Conservation (phyloP, 2,113 vertebrate species). For the Apodemus speciosus region DNA sequence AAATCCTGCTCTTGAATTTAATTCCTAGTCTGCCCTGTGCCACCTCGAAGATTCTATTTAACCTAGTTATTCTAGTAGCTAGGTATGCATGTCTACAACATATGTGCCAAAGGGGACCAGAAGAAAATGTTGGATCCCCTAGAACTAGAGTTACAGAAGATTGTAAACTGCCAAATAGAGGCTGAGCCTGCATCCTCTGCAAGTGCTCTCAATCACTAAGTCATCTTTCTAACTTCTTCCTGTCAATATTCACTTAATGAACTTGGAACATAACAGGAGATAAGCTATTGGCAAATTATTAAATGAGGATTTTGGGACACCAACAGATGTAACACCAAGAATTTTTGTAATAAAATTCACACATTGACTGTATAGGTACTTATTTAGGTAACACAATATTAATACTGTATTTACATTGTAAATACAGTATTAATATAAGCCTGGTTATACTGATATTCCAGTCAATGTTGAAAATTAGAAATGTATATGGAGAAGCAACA, state of each 20-base stretch:
- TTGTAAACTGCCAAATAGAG: neutral
- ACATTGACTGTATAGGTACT: neutral
- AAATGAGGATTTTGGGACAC: neutral
- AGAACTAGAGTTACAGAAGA: neutral
- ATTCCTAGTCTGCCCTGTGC: neutral
- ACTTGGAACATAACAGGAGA: neutral
- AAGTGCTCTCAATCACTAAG: neutral
- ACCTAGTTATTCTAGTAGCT: neutral
- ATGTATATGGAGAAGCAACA: constrained; percentile 17
- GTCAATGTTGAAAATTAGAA: constrained; percentile 37
- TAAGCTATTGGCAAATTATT: neutral
- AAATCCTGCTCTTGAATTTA: neutral
- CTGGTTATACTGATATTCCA: neutral
- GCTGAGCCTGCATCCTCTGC: neutral
- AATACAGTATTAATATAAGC: neutral
- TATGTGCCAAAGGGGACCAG: neutral
- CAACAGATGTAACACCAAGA: neutral
- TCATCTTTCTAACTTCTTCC: neutral
- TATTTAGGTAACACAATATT: neutral
- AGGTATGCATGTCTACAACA: neutral
- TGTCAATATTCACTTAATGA: neutral
- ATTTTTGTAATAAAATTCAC: neutral
- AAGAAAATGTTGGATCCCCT: neutral
- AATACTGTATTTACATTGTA: neutral
- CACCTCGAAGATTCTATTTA: neutral